Percentiles rank a stretch among this genome's conserved stretches.
These are phyloP conservation scores for Vandiemenella viatica DNA, from an alignment of 2,888 invertebrate genomes.

Conservation along the genomic window DNA sequence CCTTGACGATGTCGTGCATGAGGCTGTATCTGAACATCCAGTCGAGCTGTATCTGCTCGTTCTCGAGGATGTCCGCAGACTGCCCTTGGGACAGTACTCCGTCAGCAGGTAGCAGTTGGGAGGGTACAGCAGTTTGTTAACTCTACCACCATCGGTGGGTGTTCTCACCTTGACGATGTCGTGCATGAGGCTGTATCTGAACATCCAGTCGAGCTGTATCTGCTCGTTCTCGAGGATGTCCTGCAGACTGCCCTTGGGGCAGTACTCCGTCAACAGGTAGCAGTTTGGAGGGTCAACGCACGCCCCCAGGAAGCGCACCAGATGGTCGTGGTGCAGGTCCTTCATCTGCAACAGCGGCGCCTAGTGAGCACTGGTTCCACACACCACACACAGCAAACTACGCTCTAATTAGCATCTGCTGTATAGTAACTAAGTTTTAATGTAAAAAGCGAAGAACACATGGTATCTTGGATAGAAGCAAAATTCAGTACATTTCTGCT, in stretches of 20 bases:
- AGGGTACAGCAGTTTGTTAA: no score
- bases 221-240: conserved; percentile 85
- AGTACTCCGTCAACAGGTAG: conserved; percentile 87
- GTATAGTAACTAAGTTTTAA: no score
- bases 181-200: conserved; percentile 84
- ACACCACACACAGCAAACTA: no score
- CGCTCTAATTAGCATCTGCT: no score
- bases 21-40: conserved; percentile 87
- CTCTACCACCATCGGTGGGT: no score
- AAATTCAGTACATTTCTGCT: no score
- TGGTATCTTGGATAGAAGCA: no score
- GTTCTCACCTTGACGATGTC: conserved; percentile 66
- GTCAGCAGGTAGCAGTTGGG: conserved; percentile 80
- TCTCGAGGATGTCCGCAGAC: conserved; percentile 79
- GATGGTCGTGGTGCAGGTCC: conserved; percentile 75
- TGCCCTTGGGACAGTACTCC: conserved; percentile 94
- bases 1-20: conserved; percentile 85
- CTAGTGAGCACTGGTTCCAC: no score
- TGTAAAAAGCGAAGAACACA: no score
- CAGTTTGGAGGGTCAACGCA: conserved; percentile 77
- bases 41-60: conserved; percentile 80
- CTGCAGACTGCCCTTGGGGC: conserved; percentile 83
- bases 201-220: conserved; percentile 84
- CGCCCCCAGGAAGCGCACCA: conserved; percentile 87
- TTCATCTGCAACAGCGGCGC: conserved; percentile 58